These are phyloP conservation scores for Sparidentex hasta DNA, from an alignment of 2,797 vertebrate genomes.

Conservation along the genomic window DNA sequence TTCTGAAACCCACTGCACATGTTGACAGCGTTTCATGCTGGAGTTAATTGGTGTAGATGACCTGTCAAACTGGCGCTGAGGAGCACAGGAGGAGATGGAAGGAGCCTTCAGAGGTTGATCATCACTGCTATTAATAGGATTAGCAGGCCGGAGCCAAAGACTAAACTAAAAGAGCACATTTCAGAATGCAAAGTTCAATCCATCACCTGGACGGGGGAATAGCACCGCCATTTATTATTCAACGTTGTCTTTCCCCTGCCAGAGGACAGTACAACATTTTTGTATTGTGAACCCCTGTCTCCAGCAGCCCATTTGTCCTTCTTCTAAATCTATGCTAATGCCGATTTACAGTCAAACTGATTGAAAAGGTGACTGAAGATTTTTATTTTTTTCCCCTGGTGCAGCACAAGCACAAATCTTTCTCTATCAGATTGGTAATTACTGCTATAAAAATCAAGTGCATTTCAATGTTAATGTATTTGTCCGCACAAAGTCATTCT, in stretches of 20 bases:
- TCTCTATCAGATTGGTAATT: slow-evolving; percentile 1
- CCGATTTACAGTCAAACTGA: slow-evolving; percentile 25
- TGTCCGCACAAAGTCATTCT: slow-evolving; percentile 1
- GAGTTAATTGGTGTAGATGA: slow-evolving; percentile 72
- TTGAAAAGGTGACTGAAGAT: slow-evolving; percentile 6
- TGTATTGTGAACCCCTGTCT: not conserved
- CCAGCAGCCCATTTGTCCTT: slow-evolving; percentile 1
- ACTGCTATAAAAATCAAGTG: slow-evolving; percentile 29
- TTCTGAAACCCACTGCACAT: slow-evolving; percentile 48
- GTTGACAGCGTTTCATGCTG: slow-evolving; percentile 54
- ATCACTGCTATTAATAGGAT: slow-evolving; percentile 59
- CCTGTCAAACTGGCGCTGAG: slow-evolving; percentile 49
- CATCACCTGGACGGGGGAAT: slow-evolving; percentile 16
- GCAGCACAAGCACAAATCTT: not conserved
- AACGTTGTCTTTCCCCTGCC: slow-evolving; percentile 21
- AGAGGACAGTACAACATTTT: slow-evolving; percentile 19
- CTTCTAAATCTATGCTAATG: slow-evolving; percentile 6
- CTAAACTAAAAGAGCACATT: slow-evolving; percentile 10
- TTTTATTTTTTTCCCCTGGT: not conserved
- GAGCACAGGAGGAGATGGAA: slow-evolving; percentile 38
- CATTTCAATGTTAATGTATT: slow-evolving; percentile 32
- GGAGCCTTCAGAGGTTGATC: slow-evolving; percentile 47
- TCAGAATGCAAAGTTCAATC: slow-evolving; percentile 36
- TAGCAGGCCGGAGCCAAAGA: slow-evolving; percentile 3
- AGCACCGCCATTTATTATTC: slow-evolving; percentile 30